Percentiles rank a stretch among this genome's conserved stretches.
Evolutionary conservation across 2,888 invertebrate genomes (phyloP).

Genomic region (Monoplex corrugatus): DNA sequence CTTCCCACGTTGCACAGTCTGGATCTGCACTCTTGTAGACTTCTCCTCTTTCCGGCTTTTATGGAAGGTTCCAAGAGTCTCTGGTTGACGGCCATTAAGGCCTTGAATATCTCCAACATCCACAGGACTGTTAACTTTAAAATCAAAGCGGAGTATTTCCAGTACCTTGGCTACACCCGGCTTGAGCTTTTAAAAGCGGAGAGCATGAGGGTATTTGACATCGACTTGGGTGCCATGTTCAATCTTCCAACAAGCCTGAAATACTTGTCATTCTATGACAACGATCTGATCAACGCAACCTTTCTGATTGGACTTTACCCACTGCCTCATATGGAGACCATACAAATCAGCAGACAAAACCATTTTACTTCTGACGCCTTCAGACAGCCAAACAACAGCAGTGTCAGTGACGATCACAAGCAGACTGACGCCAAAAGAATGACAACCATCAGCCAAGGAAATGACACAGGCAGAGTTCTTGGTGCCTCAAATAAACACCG

Average conservation of each 20-base stretch:
- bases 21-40: neutral
- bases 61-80: slow-evolving; percentile 33
- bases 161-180: slow-evolving; percentile 38
- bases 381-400: neutral
- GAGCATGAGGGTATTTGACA: neutral
- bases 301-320: neutral
- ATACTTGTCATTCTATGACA: slow-evolving; percentile 32
- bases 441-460: neutral
- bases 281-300: neutral
- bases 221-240: neutral
- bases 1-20: slow-evolving; percentile 32
- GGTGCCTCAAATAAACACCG: too few species aligned
- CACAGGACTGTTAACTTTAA: neutral
- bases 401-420: neutral
- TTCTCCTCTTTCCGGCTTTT: neutral
- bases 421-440: neutral
- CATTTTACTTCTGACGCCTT: neutral
- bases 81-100: slow-evolving; percentile 2
- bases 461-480: neutral
- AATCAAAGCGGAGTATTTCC: slow-evolving; percentile 33
- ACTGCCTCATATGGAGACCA: slow-evolving; percentile 3
- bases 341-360: slow-evolving; percentile 26
- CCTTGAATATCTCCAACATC: neutral
- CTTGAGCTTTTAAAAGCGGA: neutral
- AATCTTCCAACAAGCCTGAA: slow-evolving; percentile 30